Evolutionary conservation across 2,797 vertebrate species (phyloP), one percentile per base, ranked within the genome.

Genomic region (Furcifer pardalis): DNA sequence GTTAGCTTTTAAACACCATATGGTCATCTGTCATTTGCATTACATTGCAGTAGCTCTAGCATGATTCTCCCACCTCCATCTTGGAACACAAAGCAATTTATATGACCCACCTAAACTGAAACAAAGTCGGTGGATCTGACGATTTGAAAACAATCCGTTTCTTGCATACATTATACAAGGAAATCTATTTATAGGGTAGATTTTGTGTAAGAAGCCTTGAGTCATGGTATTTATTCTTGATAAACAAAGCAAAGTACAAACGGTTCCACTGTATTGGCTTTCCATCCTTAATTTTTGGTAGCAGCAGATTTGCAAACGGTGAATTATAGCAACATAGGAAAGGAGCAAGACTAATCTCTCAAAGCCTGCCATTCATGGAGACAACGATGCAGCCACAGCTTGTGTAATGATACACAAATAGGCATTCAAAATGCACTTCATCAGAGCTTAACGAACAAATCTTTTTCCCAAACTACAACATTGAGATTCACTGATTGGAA

Each of bases 291-390:
- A 86, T 89, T 88, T 91, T 86, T 15, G 84, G 87, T 77, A 86
- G 87, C 3, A 1, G 87, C 82, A 80, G 79, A 44, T 89, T 91
- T 90, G 84, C 84, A 85, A 79, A 69, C 0, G 0, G 73, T 83
- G 83, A 30, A 82, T 90, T 78, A 63, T 83, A 83, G 88, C 91
- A 92, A 91, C 88, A 84, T 78, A 77, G 83, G 35, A 88, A 90
- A 85, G 83, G 32, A 89, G 73, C 66, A 92, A 88, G 90, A 84
- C 79, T 89, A 85, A 91, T 89, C 78, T 87, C 78, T 86, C 81
- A 60, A 52, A 84, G 90, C 77, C 90, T 86, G 77, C 71, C 84
- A 30, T 81, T 87, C 85, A 86, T 79, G 60, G 62, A 83, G 73
- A 87, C 73, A 80, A 77, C 30, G 79, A 90, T 21, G 69, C 4